Evolutionary conservation across 2,888 invertebrate genomes (phyloP), one percentile per base, ranked within the genome.

Genomic region (Agrochola macilenta): DNA sequence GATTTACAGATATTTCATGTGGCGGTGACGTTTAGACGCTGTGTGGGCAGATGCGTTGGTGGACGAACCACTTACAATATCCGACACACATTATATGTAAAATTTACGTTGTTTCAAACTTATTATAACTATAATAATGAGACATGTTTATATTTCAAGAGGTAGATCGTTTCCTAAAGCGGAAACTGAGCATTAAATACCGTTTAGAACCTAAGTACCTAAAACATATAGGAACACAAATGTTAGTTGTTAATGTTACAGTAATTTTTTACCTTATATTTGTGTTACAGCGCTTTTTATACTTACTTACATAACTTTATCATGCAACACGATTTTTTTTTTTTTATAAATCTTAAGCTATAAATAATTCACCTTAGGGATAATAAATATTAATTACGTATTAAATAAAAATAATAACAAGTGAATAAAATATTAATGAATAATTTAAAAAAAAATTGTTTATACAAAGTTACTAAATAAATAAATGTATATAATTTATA

Each of bases 31-130:
- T 78, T 79, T 71, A 46, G 78, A 72, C 71, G 61, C 2, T 23
- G 87, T 76, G 88, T 88, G 83, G 89, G 88, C 74, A 63, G 69
- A 72, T 75, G 87, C 84, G 88, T 88, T 82, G 89, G 88, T 82
- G 78, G 84, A 87, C 70, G 70, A 65, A 78, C 74, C 65, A 69
- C 83, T 83, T 61, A 78, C 72, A 77, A 83, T 87, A 87, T 85
- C 87, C 83, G 81, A 87, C 26, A 69, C 66, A 80, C 78, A 85
- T 88, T 79, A 83, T 83, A 79, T 79, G 79, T 79, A 60, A 84
- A 86, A 87, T 86, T 86, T 75, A 84, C 78, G 82, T 77, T 85
- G 82, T 81, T 77, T 26, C 69, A 79, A 84, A 74, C 66, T 60
- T 79, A 85, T 86, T 79, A 86, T 86, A 66, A 72, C 49, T 46